Percentiles rank a stretch among this genome's conserved stretches.
Evolutionary conservation across 2,797 vertebrate species (phyloP).

Genomic region (Karalla daura): DNA sequence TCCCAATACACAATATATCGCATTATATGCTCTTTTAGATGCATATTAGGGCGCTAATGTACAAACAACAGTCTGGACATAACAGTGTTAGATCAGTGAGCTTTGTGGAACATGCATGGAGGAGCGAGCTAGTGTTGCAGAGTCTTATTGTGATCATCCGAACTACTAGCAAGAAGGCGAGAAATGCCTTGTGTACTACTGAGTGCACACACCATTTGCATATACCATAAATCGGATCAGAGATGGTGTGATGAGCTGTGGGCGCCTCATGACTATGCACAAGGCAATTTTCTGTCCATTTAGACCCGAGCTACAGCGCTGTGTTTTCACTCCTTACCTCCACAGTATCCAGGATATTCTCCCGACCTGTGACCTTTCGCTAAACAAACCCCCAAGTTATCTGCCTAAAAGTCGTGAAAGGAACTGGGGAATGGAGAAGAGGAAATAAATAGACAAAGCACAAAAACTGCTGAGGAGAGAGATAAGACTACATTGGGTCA

Average conservation of each 20-base stretch:
- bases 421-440: constrained; percentile 54
- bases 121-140: constrained; percentile 34
- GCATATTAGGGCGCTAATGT: constrained; percentile 26
- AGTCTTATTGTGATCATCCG: constrained; percentile 55
- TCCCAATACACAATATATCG: constrained; percentile 22
- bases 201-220: constrained; percentile 55
- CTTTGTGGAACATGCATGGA: constrained; percentile 18
- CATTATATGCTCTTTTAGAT: constrained; percentile 23
- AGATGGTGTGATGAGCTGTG: constrained; percentile 61
- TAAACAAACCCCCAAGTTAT: constrained; percentile 67
- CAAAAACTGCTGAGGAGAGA: constrained; percentile 69
- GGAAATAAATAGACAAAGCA: constrained; percentile 70
- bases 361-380: constrained; percentile 62
- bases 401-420: constrained; percentile 56
- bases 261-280: constrained; percentile 66
- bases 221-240: constrained; percentile 70
- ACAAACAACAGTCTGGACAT: constrained; percentile 11
- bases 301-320: constrained; percentile 23
- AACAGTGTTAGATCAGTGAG: constrained; percentile 31
- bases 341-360: constrained; percentile 48
- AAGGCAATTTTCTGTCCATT: constrained; percentile 36
- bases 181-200: constrained; percentile 54
- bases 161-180: constrained; percentile 38
- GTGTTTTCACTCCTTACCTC: constrained; percentile 23
- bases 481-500: constrained; percentile 70